Conservation (phyloP, 2,113 vertebrate genomes). For the Pionites leucogaster region DNA sequence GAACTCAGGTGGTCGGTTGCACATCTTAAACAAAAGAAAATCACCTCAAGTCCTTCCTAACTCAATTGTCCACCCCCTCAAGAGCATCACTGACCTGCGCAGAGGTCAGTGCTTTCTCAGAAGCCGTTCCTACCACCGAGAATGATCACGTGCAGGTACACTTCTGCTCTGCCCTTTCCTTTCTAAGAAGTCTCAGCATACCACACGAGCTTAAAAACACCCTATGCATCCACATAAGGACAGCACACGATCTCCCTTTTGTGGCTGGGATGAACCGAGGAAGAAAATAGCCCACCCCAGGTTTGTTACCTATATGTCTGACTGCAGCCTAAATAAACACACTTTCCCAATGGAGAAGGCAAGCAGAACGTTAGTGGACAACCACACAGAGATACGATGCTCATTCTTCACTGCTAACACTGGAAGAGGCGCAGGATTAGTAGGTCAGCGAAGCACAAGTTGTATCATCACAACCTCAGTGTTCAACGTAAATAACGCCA, state of each 20-base stretch:
- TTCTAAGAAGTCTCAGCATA: neutral
- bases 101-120: neutral
- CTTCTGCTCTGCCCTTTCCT: neutral
- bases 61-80: neutral
- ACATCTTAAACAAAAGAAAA: neutral
- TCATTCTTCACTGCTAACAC: accelerated
- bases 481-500: neutral
- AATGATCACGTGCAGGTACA: accelerated
- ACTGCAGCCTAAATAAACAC: neutral
- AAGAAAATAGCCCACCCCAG: neutral
- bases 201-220: accelerated
- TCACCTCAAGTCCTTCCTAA: neutral
- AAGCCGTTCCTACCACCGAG: neutral
- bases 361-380: accelerated
- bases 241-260: accelerated
- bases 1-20: neutral
- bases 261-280: neutral
- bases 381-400: accelerated
- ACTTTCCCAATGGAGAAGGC: neutral
- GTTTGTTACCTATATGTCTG: neutral
- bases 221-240: no score
- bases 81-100: neutral
- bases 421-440: neutral
- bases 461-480: neutral
- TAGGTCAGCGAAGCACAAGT: neutral